Evolutionary conservation across 2,888 invertebrate genomes (phyloP), one percentile per base, ranked within the genome.

Genomic region (Bombylius discolor): DNA sequence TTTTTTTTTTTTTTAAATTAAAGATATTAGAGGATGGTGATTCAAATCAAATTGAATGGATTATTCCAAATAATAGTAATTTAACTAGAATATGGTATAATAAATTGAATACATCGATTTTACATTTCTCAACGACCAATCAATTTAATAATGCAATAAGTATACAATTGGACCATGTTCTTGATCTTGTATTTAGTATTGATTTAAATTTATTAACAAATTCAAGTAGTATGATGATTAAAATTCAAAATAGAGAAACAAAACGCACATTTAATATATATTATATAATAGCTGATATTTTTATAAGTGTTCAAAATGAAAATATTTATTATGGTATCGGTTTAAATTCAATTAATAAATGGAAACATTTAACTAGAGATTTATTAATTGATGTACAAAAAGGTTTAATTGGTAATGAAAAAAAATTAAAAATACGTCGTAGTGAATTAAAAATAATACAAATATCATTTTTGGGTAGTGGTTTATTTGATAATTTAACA

Each of bases 341-440:
- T 8, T 66, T 74, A 12, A 74, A 75, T 45, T 70, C 74, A 12
- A 68, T 76, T 31, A 77, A 76, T 64, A 78, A 79, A 63, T 93
- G 92, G 92, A 81, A 82, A 61, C 83, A 81, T 61, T 73, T 96
- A 36, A 91, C 92, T 0, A 79, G 97, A 48, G 94, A 97, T 70
- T 78, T 97, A 47, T 81, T 89, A 59, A 84, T 92, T 55, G 97
- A 97, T 74, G 80, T 95, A 65, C 89, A 91, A 70, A 97, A 97
- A 75, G 95, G 95, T 54, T 78, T 92, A 78, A 77, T 80, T 58
- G 83, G 85, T 64, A 8, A 58, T 48, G 61, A 67, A 61, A 54
- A 66, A 51, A 64, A 54, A 59, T 66, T 65, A 4, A 74, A 71
- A 61, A 62, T 73, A 33, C 69, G 72, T 13, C 68, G 75, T 49